Evolutionary conservation across 2,888 invertebrate genomes (phyloP), one percentile per base, ranked within the genome.

Genomic region (Pristionchus fissidentatus): DNA sequence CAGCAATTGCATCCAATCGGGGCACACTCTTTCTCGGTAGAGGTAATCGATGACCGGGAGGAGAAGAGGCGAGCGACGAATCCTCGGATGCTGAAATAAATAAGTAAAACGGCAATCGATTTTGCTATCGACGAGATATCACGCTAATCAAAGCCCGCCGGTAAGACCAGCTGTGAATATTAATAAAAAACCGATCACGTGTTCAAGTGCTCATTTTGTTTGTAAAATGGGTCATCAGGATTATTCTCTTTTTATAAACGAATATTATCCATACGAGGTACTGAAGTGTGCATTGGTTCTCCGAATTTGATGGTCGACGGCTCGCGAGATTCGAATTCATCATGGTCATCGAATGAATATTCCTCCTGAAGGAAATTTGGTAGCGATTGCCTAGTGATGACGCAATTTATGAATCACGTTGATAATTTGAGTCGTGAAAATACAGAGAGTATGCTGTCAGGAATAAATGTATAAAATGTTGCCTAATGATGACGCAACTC

Each of bases 271-370:
- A 84, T 75, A 91, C 91, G 89, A 43, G 91, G 91, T 75, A 91
- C 87, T 7, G 90, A 91, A n/a, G 85, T 84, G 80, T 90, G 90
- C 10, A 91, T 66, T 3, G 90, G 90, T n/a, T 90, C 90, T 3
- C 85, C 88, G 87, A 91, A 91, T 41, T 88, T 87, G 26, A 88
- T 87, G 8, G 41, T 79, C 52, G 73, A 83, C 32, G 41, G 3
- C 38, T 62, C 46, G 22, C 41, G 46, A 22, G 22, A n/a, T 38
- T 19, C n/a, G 0, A 35, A 38, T n/a, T n/a, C n/a, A n/a, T n/a
- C n/a, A n/a, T n/a, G n/a, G 2, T 70, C 70, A 41, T 70, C 70
- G 41, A 70, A 70, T 4, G 70, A 70, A 7, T 70, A 70, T 32
- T 70, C 70, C 26, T 70, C 70, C 70, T 70, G 43, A 2, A 32